phyloP scores from a whole-genome alignment of 1,140 invertebrate species.

The Drosophila micromelanica region DNA sequence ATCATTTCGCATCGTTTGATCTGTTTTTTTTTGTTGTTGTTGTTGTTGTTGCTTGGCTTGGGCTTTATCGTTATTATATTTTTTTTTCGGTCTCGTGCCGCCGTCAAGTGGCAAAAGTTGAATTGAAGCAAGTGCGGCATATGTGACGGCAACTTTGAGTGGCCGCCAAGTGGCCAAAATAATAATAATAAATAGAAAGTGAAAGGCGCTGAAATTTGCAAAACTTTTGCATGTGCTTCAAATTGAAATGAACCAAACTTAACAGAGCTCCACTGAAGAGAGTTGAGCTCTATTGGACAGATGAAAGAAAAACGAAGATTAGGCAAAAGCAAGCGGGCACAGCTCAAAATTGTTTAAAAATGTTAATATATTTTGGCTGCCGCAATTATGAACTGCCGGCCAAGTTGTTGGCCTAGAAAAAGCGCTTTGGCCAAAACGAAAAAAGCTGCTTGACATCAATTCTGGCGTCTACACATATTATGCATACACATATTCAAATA shows the following conservation, averaged over 20 bases:
- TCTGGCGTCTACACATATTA: constrained; percentile 17
- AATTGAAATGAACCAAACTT: constrained; percentile 16
- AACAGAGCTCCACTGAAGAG: not conserved
- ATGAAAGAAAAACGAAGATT: constrained; percentile 9
- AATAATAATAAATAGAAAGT: constrained; percentile 55
- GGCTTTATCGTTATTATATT: not conserved
- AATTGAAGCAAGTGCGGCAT: constrained; percentile 25
- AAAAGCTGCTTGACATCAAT: constrained; percentile 48
- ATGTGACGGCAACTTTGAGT: constrained; percentile 21
- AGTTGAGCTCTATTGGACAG: constrained; percentile 8
- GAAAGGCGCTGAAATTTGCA: constrained; percentile 46
- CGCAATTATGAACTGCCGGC: constrained; percentile 61
- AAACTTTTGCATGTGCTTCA: constrained; percentile 31
- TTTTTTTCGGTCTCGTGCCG: constrained; percentile 32
- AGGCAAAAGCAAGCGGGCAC: not conserved
- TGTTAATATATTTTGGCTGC: constrained; percentile 48
- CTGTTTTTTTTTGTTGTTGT: constrained; percentile 3
- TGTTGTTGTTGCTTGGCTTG: constrained; percentile 3
- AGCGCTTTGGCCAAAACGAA: constrained; percentile 31
- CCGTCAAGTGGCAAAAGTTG: constrained; percentile 40
- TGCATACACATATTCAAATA: constrained; percentile 15
- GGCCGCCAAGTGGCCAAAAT: constrained; percentile 13
- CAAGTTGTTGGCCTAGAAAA: constrained; percentile 49
- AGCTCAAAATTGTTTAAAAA: constrained; percentile 21
- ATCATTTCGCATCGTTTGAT: constrained; percentile 25